Conservation (phyloP, 2,888 invertebrate genomes). For the Autographa pulchrina region DNA sequence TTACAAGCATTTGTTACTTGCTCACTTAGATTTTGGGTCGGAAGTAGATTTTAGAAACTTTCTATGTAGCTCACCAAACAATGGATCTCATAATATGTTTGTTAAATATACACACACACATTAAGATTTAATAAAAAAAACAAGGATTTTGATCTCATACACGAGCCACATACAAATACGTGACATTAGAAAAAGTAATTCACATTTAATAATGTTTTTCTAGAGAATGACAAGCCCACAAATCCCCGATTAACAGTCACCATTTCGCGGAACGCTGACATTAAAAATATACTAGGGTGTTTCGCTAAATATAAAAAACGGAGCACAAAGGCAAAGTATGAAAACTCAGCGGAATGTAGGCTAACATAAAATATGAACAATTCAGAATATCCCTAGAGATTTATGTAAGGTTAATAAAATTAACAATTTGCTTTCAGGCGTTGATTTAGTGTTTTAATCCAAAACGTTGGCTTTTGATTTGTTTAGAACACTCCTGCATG, state of each 20-base stretch:
- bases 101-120: no score
- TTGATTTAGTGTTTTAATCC: conserved; percentile 61
- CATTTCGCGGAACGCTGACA: conserved; percentile 28
- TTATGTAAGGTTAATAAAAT: conserved; percentile 60
- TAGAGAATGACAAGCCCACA: conserved; percentile 4
- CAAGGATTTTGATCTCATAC: no score
- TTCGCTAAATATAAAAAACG: conserved; percentile 37
- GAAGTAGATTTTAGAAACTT: no score
- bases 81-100: no score
- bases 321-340: conserved; percentile 38
- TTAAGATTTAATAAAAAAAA: no score
- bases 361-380: conserved; percentile 57
- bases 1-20: neutral
- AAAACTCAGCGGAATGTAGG: conserved; percentile 39
- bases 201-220: neutral
- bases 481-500: conserved; percentile 41
- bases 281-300: conserved; percentile 40
- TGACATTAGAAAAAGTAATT: neutral
- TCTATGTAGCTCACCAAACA: no score
- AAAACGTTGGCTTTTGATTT: conserved; percentile 49
- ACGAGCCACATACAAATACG: neutral
- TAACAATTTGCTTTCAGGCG: conserved; percentile 55
- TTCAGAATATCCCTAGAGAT: conserved; percentile 54
- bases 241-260: conserved; percentile 27
- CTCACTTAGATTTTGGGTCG: no score